Evolutionary conservation across 2,113 vertebrate species (phyloP), one percentile per base, ranked within the genome.

Genomic region (Paedocypris sp.): DNA sequence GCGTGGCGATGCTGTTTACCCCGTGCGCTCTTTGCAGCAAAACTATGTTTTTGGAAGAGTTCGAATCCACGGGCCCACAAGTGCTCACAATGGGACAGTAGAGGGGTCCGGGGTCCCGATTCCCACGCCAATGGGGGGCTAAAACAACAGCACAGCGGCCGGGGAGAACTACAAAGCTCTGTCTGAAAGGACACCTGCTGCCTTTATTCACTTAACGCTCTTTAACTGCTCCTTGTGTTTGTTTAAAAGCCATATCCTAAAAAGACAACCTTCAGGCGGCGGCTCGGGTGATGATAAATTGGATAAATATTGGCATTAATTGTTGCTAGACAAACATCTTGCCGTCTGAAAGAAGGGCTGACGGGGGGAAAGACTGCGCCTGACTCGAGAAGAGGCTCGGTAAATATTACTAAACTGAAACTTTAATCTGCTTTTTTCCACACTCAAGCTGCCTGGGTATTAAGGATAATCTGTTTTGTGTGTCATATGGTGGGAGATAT

Each of bases 341-440:
- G 68, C 73, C 79, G 45, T 78, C 57, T 61, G 78, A 73, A 68
- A 70, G 62, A 71, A 65, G 62, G 42, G 63, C 51, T 65, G 36
- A 60, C 42, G 35, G 9, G 35, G 48, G 49, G 64, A 66, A 73
- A 75, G 73, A 71, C 67, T 80, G 67, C 67, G 62, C 73, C 68
- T 68, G 52, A 73, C 59, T 68, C 59, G 56, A 73, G 63, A 78
- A 82, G 76, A 74, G 75, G 78, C 73, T 78, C 66, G 35, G 78
- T 78, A 82, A 84, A 86, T 86, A 85, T 83, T 77, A 83, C 79
- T 80, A 80, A 85, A 83, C 83, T 81, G 81, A 87, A 84, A 84
- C 82, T 86, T 85, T 87, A 88, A 88, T 88, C 86, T 85, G 80
- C 84, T 86, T 87, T 83, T 69, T 80, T 83, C 83, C 82, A 78